A percentile compares a stretch with the other conserved stretches of the same genome.
These are phyloP conservation scores for Pherbina coryleti DNA, from an alignment of 2,888 invertebrate genomes.

Conservation along the genomic window DNA sequence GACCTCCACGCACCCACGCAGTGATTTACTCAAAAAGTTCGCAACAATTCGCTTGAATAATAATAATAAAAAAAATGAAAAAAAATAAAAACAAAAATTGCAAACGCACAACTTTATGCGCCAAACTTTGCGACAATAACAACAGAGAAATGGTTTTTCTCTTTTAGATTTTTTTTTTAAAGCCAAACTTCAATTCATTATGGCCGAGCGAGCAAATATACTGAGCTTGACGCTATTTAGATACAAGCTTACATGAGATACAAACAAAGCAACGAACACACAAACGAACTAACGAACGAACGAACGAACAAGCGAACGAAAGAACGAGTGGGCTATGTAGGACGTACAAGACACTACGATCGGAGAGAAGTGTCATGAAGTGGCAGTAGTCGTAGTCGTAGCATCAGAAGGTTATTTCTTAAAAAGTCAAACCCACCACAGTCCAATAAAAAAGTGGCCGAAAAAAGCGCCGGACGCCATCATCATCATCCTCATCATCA, in stretches of 20 bases:
- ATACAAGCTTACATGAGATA: neutral
- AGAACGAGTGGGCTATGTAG: neutral
- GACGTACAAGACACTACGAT: neutral
- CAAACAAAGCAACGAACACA: neutral
- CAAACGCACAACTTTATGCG: neutral
- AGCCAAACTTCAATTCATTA: slow-evolving; percentile 19
- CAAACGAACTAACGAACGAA: neutral
- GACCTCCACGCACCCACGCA: slow-evolving; percentile 20
- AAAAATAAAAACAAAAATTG: neutral
- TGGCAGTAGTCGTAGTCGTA: neutral
- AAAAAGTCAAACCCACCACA: slow-evolving; percentile 29
- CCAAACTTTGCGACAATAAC: neutral
- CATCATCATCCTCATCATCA: slow-evolving; percentile 28
- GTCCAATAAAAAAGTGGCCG: slow-evolving; percentile 6
- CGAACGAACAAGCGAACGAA: slow-evolving; percentile 25
- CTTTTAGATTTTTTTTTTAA: neutral
- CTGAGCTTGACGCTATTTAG: neutral
- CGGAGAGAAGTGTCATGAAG: neutral
- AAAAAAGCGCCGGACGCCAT: slow-evolving; percentile 21
- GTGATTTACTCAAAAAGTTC: neutral
- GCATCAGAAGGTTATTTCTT: slow-evolving; percentile 8
- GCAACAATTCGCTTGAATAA: slow-evolving; percentile 12
- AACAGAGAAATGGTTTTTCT: neutral
- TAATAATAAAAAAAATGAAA: slow-evolving; percentile 1
- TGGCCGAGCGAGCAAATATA: slow-evolving; percentile 17